Evolutionary conservation across 1,140 invertebrate species (phyloP), one percentile per base, ranked within the genome.

Genomic region (Pararge aegeria): DNA sequence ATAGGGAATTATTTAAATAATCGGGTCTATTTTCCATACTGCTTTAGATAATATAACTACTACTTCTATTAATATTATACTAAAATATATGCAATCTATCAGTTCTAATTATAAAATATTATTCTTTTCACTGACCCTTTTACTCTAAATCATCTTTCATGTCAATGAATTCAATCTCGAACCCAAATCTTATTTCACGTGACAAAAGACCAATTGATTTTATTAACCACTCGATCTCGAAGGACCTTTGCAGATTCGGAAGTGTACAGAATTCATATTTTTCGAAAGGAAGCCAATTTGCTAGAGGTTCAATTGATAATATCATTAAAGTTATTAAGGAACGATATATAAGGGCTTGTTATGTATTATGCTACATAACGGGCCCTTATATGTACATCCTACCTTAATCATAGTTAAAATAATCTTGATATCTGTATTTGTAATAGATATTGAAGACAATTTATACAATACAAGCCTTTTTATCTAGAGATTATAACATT

Each of bases 171-270:
- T 42, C 1, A 42, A 15, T 42, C 1, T 1, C 1, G 38, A 16
- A 42, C 15, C 13, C 13, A 15, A 42, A 42, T 42, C 38, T 42
- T 42, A 42, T 42, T 42, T 42, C 15, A 12, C 10, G 38, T 42
- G 38, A 42, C 38, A 42, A 42, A 18, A 42, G 38, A 42, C 13
- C 38, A 42, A 42, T 42, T 42, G 38, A 42, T 42, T 18, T 5
- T 16, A 42, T 42, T 42, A 42, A 42, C 38, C 34, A 38, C 1
- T 38, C 34, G 9, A 42, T 42, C 4, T 42, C 15, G 38, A 42
- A 7, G 38, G 13, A 6, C 38, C 37, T 40, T 42, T 42, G 1
- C 9, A 18, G 38, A 16, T 7, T 16, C 16, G 4, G 34, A 42
- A 6, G 9, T 18, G 38, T 42, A 16, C 38, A 6, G 1, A 42